phyloP scores from a whole-genome alignment of 1,140 invertebrate genomes.

The Aricia agestis region DNA sequence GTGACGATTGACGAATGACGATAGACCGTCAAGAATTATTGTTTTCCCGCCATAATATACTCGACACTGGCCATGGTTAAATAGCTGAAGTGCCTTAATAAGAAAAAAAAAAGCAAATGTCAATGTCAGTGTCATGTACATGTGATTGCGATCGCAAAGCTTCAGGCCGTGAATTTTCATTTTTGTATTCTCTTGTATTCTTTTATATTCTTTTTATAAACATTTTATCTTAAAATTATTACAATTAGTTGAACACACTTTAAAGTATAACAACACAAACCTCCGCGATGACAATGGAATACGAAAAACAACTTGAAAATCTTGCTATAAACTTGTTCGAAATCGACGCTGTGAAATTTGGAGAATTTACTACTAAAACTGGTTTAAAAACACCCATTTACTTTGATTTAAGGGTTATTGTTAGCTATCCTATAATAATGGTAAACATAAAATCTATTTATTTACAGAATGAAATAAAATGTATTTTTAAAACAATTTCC shows the following conservation, averaged over 20 bases:
- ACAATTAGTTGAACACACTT: no score
- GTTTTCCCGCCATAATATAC: no score
- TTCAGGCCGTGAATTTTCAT: no score
- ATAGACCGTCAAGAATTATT: no score
- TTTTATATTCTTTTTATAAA: no score
- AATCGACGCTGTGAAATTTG: conserved; percentile 92
- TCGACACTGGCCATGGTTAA: no score
- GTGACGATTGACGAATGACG: no score
- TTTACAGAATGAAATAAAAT: no score
- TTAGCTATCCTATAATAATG: conserved; percentile 92
- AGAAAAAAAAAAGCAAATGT: not conserved
- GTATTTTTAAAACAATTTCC: not conserved
- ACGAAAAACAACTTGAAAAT: conserved; percentile 50
- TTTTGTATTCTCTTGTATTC: no score
- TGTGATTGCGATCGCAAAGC: not conserved
- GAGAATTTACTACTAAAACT: conserved; percentile 94
- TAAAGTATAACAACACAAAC: no score
- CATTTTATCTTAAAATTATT: no score
- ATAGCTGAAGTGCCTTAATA: no score
- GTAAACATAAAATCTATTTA: conserved; percentile 76
- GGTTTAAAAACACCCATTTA: conserved; percentile 95
- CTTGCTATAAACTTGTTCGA: conserved; percentile 59
- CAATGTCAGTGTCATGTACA: not conserved
- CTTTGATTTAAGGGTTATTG: conserved; percentile 94
- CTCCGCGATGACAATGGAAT: conserved; percentile 27